Evolutionary conservation across 2,113 vertebrate species (phyloP).

Genomic region (Malaclemys terrapin): DNA sequence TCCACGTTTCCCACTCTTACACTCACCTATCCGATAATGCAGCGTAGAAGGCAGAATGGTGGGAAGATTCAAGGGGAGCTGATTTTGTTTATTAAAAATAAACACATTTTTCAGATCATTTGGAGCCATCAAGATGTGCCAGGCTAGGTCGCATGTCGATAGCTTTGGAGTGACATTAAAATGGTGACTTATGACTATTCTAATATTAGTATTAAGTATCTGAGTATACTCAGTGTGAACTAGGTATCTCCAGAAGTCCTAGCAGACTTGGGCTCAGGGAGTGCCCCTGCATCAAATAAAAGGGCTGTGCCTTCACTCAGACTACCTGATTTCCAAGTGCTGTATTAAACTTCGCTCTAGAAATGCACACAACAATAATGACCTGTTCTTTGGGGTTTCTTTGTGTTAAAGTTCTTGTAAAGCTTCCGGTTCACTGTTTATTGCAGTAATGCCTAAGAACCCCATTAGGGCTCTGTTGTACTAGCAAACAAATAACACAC

Average conservation of each 20-base stretch:
- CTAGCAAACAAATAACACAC: not conserved
- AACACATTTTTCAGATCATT: not conserved
- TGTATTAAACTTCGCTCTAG: not conserved
- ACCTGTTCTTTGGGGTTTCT: not conserved
- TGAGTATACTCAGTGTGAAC: not conserved
- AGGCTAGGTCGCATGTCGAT: not conserved
- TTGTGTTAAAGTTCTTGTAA: accelerated
- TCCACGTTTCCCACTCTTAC: not conserved
- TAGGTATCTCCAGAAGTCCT: not conserved
- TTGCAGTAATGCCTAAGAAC: accelerated
- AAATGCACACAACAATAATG: not conserved
- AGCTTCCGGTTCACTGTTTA: not conserved
- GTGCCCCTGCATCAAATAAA: not conserved
- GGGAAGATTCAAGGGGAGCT: not conserved
- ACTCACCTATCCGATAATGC: accelerated
- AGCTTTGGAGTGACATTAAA: not conserved
- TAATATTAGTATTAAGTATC: not conserved
- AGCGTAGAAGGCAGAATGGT: not conserved
- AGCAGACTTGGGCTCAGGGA: not conserved
- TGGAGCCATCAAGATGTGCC: not conserved
- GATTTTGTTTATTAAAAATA: not conserved
- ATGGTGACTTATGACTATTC: not conserved
- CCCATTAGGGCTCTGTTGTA: not conserved
- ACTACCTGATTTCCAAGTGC: not conserved
- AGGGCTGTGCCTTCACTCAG: not conserved